These are phyloP conservation scores for Caenorhabditis auriculariae DNA, from an alignment of 2,888 invertebrate species.

Conservation along the genomic window DNA sequence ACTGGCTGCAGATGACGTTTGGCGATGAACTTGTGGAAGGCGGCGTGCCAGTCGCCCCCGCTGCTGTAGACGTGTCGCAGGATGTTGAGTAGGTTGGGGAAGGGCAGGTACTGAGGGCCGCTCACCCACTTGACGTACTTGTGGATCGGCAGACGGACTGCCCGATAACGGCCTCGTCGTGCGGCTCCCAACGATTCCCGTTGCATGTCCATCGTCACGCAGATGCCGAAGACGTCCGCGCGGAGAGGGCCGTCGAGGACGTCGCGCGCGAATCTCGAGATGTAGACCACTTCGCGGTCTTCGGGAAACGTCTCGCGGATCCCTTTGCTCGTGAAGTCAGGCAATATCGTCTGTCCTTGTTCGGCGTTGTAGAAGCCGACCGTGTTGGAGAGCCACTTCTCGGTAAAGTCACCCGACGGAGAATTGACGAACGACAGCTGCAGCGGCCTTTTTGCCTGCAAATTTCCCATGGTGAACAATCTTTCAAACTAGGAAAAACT, in stretches of 20 bases:
- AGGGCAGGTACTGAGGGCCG: constrained; percentile 44
- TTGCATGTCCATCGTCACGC: constrained; percentile 39
- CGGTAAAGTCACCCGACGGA: constrained; percentile 16
- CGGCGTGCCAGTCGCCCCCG: constrained; percentile 54
- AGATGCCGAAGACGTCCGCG: constrained; percentile 36
- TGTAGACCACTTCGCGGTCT: constrained; percentile 29
- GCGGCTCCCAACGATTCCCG: constrained; percentile 43
- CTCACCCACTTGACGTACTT: constrained; percentile 53
- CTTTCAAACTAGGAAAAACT: too few species aligned
- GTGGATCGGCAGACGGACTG: constrained; percentile 45
- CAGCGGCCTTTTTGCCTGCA: constrained; percentile 19
- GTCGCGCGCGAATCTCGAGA: constrained; percentile 38
- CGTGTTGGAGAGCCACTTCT: constrained; percentile 20
- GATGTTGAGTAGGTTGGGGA: constrained; percentile 40
- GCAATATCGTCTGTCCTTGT: constrained; percentile 18
- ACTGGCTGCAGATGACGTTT: constrained; percentile 21
- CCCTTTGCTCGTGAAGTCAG: constrained; percentile 20
- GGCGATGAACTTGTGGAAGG: constrained; percentile 41
- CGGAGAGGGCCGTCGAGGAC: constrained; percentile 53
- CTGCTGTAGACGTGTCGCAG: constrained; percentile 36
- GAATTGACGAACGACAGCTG: constrained; percentile 32
- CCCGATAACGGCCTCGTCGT: constrained; percentile 26
- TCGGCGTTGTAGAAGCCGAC: constrained; percentile 22
- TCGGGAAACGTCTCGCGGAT: constrained; percentile 14
- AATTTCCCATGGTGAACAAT: too few species aligned